These are phyloP conservation scores for Cebidichthys violaceus DNA, from an alignment of 2,113 vertebrate genomes.

Conservation along the genomic window DNA sequence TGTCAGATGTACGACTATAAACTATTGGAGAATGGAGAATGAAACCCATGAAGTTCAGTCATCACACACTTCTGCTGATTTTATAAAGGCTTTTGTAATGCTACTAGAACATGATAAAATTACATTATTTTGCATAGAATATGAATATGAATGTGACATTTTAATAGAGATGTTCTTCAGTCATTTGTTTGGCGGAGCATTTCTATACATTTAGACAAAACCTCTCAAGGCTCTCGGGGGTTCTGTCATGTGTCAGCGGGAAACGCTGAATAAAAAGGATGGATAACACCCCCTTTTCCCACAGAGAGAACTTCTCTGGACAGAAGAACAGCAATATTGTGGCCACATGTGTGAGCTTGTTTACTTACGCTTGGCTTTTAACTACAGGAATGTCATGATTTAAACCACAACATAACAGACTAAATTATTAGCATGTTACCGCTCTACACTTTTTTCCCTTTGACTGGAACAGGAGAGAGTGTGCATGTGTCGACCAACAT, in stretches of 20 bases:
- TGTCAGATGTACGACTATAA: not conserved
- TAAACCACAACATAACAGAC: slow-evolving; percentile 72
- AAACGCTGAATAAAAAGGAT: slow-evolving; percentile 46
- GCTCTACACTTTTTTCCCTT: slow-evolving; percentile 40
- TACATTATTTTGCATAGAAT: not conserved
- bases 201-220: slow-evolving; percentile 33
- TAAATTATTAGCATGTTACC: slow-evolving; percentile 79
- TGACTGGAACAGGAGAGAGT: slow-evolving; percentile 56
- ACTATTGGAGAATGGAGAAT: not conserved
- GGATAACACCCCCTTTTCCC: slow-evolving; percentile 54
- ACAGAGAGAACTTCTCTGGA: slow-evolving; percentile 57
- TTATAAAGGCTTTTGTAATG: not conserved
- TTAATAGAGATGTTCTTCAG: not conserved
- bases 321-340: slow-evolving; percentile 72
- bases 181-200: slow-evolving; percentile 8
- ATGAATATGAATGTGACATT: not conserved
- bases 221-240: not conserved
- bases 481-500: slow-evolving; percentile 41
- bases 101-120: not conserved
- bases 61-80: not conserved
- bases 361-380: slow-evolving; percentile 76
- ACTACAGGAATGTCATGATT: slow-evolving; percentile 78
- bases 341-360: slow-evolving; percentile 80
- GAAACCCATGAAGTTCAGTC: not conserved
- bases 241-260: slow-evolving; percentile 40